Evolutionary conservation across 2,113 vertebrate genomes (phyloP).

Genomic region (Periophthalmus modestus): DNA sequence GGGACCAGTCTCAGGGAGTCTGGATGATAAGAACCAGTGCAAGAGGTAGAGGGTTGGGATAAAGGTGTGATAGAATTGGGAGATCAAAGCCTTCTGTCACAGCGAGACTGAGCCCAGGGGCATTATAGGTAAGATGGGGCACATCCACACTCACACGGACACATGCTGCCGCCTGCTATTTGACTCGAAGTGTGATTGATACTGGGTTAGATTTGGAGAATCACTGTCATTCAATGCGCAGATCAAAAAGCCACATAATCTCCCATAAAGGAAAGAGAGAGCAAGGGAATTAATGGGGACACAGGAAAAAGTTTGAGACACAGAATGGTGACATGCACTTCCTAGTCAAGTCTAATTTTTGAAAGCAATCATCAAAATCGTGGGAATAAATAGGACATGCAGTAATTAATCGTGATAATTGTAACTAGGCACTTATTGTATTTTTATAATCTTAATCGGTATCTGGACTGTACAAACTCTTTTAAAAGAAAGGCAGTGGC

Average conservation of each 20-base stretch:
- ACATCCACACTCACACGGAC: constrained; percentile 29
- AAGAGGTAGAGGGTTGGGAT: constrained; percentile 56
- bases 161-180: constrained; percentile 44
- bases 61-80: constrained; percentile 71
- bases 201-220: constrained; percentile 71
- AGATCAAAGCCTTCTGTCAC: constrained; percentile 73
- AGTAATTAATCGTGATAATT: too few relatives aligned
- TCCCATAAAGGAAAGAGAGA: constrained; percentile 64
- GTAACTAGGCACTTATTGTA: too few relatives aligned
- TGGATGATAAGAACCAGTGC: constrained; percentile 55
- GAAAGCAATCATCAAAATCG: background rate
- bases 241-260: constrained; percentile 76
- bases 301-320: background rate
- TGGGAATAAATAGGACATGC: background rate
- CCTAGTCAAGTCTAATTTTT: constrained; percentile 45
- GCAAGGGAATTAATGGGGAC: constrained; percentile 42
- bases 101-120: constrained; percentile 71
- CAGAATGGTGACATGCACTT: constrained; percentile 24
- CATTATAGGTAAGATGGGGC: constrained; percentile 67
- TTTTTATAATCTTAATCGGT: too few relatives aligned
- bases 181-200: constrained; percentile 74
- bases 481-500: too few relatives aligned
- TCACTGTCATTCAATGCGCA: constrained; percentile 69
- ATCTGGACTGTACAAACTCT: too few relatives aligned
- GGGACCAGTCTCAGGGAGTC: constrained; percentile 37